phyloP scores from a whole-genome alignment of 2,797 vertebrate species.

The Gobio occitaniae region DNA sequence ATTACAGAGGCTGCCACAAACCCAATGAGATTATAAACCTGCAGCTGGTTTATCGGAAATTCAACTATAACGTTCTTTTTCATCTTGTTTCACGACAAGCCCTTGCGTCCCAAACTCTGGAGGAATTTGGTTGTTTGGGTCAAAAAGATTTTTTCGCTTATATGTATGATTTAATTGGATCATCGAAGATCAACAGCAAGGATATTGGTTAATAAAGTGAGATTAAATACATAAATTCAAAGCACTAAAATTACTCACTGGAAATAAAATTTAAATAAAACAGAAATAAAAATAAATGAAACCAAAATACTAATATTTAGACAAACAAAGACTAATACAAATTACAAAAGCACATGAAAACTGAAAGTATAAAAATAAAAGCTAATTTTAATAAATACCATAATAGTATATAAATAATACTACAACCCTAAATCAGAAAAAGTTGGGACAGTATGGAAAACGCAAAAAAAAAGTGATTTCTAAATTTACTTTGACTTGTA shows the following conservation, averaged over 20 bases:
- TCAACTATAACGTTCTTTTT: conserved; percentile 59
- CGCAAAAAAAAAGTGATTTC: too few relatives aligned
- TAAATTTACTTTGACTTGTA: too few relatives aligned
- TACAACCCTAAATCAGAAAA: too few relatives aligned
- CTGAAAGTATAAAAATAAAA: too few relatives aligned
- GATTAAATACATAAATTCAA: not conserved
- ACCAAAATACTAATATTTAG: not conserved
- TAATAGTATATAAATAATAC: not conserved
- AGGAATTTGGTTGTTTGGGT: conserved; percentile 49
- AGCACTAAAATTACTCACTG: not conserved
- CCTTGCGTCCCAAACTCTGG: conserved; percentile 12
- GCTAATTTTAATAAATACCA: too few relatives aligned
- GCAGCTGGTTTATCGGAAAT: conserved; percentile 51
- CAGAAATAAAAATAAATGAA: not conserved
- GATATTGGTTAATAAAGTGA: not conserved
- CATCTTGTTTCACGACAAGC: conserved; percentile 31
- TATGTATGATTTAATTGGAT: not conserved
- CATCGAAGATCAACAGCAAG: not conserved
- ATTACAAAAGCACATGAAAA: not conserved
- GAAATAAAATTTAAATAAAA: not conserved
- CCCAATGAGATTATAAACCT: conserved; percentile 61
- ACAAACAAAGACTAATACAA: not conserved
- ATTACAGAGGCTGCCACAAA: conserved; percentile 57
- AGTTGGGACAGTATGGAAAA: too few relatives aligned
- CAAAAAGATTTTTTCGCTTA: not conserved